Evolutionary conservation across 1,140 invertebrate genomes (phyloP), one percentile per base, ranked within the genome.

Genomic region (Sminthurides bifidus): DNA sequence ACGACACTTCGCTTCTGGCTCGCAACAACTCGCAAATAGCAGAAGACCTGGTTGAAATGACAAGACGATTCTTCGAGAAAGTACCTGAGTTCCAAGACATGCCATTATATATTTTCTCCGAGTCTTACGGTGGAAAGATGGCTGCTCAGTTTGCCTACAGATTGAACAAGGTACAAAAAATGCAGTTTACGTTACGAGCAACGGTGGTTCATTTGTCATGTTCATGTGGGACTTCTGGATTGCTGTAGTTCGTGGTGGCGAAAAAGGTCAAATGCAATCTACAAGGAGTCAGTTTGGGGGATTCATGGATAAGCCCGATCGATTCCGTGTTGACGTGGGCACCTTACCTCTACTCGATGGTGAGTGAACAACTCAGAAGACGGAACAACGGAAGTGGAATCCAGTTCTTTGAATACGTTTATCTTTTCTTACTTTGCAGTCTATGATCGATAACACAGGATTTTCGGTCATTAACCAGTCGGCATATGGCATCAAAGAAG

Each of bases 121-220:
- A 92, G 68, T 89, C 85, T 0, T 92, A 92, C 70, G 87, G 87
- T 15, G 88, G 87, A 0, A 92, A 92, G 74, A 91, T 91, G 84
- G 81, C 85, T 0, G 78, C 82, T 8, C 83, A 86, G 62, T 87
- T 92, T 66, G 83, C 77, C 60, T 67, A 70, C 53, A 69, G 68
- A 54, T 74, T 84, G 67, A 70, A 76, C 62, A 71, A 79, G 69
- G 82, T 84, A 26, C 23, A 5, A 19, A 24, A 49, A 31, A 21
- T 54, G 12, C 21, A 40, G 24, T 37, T 26, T 33, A 48, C 21
- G 17, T 38, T 21, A 24, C 12, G 6, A 46, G 4, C 15, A 46
- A 46, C 23, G 6, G 3, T 46, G 17, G 17, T 24, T 6, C 26
- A 46, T 15, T 12, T 12, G 5, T 46, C 4, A 24, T 26, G 12